A percentile compares a stretch with the other conserved stretches of the same genome.
Conservation (phyloP, 2,797 vertebrate species). For the Gymnothorax javanicus region DNA sequence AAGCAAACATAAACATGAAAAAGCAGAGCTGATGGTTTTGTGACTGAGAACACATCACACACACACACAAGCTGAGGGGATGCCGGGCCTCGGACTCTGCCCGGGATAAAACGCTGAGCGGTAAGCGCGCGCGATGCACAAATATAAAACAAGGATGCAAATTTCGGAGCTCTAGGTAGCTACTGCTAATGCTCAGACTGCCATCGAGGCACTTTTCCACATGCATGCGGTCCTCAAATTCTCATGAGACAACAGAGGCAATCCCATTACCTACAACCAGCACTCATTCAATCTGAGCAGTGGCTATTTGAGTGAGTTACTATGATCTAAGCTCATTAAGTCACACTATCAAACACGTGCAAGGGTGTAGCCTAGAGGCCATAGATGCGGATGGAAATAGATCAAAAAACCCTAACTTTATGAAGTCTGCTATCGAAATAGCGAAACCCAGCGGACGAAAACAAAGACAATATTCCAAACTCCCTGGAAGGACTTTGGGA, state of each 20-base stretch:
- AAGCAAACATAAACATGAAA: constrained; percentile 37
- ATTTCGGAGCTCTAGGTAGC: background rate
- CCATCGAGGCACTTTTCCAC: background rate
- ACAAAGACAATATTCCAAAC: background rate
- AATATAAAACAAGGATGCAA: background rate
- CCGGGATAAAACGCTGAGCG: background rate
- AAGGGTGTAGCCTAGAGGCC: background rate
- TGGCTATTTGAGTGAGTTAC: background rate
- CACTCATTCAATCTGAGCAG: background rate
- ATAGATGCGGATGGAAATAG: background rate
- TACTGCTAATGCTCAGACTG: background rate
- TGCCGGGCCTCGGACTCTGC: background rate
- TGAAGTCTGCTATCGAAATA: background rate
- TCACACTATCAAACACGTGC: background rate
- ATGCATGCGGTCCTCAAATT: background rate
- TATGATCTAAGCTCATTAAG: background rate
- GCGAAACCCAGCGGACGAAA: background rate
- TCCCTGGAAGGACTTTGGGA: background rate
- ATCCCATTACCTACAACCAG: constrained; percentile 2
- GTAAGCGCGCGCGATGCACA: background rate
- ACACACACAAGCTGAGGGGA: background rate
- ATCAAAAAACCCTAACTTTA: background rate
- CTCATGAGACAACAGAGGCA: background rate
- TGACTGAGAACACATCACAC: constrained; percentile 43
- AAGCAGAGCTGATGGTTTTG: constrained; percentile 42